A percentile compares a stretch with the other conserved stretches of the same genome.
Evolutionary conservation across 2,797 vertebrate species (phyloP).

Genomic region (Erithacus rubecula): DNA sequence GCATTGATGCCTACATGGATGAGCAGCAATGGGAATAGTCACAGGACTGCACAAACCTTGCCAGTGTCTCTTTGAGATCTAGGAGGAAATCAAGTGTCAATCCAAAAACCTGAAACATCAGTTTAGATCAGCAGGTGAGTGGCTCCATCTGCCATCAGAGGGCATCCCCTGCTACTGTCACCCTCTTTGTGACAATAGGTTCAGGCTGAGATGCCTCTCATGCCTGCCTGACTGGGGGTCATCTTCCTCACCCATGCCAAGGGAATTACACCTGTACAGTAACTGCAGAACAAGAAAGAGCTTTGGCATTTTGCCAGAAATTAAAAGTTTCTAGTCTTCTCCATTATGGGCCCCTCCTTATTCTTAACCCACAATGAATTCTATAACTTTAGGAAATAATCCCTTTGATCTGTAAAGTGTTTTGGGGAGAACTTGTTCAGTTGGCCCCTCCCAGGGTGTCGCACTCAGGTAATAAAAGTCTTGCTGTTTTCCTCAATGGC

Average conservation of each 20-base stretch:
- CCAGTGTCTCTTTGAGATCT: neutral
- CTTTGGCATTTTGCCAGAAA: neutral
- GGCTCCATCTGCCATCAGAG: neutral
- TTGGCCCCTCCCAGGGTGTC: neutral
- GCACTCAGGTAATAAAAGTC: neutral
- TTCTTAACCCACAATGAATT: neutral
- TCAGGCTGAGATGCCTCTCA: neutral
- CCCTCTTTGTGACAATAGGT: neutral
- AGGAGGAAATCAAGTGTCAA: neutral
- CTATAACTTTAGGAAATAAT: neutral
- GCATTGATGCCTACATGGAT: no score
- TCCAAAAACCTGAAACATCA: neutral
- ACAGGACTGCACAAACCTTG: neutral
- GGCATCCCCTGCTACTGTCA: neutral
- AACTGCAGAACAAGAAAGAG: neutral
- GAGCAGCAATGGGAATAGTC: neutral
- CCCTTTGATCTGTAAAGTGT: rapidly evolving
- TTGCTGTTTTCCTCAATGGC: neutral
- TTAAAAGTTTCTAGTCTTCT: neutral
- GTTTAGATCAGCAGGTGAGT: neutral
- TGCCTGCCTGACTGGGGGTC: neutral
- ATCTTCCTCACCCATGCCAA: neutral
- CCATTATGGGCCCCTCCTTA: neutral
- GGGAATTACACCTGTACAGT: neutral
- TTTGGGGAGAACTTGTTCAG: neutral